Conservation (phyloP, 2,888 invertebrate species). For the Baccha elongata region DNA sequence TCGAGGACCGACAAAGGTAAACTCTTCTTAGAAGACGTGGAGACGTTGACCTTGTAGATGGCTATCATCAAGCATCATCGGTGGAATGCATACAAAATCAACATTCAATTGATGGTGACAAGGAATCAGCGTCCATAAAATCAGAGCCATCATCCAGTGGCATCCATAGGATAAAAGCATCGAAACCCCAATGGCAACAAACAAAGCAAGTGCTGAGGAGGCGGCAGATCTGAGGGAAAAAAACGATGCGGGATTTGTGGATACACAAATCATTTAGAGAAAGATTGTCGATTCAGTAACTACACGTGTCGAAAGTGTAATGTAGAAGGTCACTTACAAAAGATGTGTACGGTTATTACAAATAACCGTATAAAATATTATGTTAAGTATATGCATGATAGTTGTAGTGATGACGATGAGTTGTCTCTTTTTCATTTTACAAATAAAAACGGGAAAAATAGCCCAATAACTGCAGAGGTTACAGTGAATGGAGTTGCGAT, state of each 20-base stretch:
- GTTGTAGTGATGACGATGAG: too few species aligned
- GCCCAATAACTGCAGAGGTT: too few species aligned
- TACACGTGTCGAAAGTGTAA: too few species aligned
- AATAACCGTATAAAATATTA: too few species aligned
- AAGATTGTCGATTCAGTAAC: too few species aligned
- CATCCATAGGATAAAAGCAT: background rate
- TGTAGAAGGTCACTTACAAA: too few species aligned
- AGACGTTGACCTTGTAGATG: slow-evolving; percentile 1
- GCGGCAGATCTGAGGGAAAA: background rate
- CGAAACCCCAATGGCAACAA: background rate
- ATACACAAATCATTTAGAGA: too few species aligned
- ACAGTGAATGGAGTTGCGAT: too few species aligned
- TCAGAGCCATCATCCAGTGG: slow-evolving; percentile 3
- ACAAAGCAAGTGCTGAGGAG: background rate
- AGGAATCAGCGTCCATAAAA: background rate
- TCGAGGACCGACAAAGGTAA: background rate
- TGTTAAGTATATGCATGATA: too few species aligned
- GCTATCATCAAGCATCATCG: slow-evolving; percentile 6
- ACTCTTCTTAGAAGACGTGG: slow-evolving; percentile 3
- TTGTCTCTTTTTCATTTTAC: too few species aligned
- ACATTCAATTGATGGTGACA: background rate
- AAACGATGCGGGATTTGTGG: background rate
- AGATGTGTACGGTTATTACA: too few species aligned
- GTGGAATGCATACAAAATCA: slow-evolving; percentile 1
- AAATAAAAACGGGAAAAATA: too few species aligned